Evolutionary conservation across 2,113 vertebrate species (phyloP), one percentile per base, ranked within the genome.

Genomic region (Toxotes jaculatrix): DNA sequence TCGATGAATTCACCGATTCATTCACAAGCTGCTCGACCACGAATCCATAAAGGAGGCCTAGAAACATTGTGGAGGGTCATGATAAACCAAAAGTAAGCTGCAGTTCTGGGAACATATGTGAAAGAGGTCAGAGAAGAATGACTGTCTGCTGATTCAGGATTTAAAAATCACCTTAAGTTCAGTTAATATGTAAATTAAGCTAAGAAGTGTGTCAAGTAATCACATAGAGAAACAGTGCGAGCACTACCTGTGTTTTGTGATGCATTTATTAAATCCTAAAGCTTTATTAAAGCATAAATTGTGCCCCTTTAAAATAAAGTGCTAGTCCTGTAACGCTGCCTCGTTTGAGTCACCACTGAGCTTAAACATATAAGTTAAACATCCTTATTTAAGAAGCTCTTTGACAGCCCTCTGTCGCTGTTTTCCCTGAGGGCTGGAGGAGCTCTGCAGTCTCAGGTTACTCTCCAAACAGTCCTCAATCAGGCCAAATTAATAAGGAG

Each of bases 401-500:
- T 79, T 65, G 56, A 71, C n/a, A 2, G 59, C 3, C 1, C 32
- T 80, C 42, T 73, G 67, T 51, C 1, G 19, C 57, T 34, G 51
- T 64, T 63, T 43, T 32, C 32, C 49, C 51, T 0, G 5, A 40
- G 75, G 51, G 36, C 27, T 55, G 10, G 17, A 10, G 81, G 32
- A 61, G 56, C 63, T 65, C 60, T 16, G 59, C 3, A 7, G 42
- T 62, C 74, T 92, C 90, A 36, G 27, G 74, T 93, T 91, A 85
- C 92, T 9, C 80, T 69, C 31, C 70, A 81, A 91, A 87, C 89
- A 92, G 83, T 59, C 14, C 14, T 73, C 69, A 79, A 75, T 93
- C 74, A 85, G 68, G 66, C 42, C 80, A 73, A 71, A 87, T 82
- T 84, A 87, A 85, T 77, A 87, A 62, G 40, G 60, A 79, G 76